Evolutionary conservation across 2,113 vertebrate genomes (phyloP), one percentile per base, ranked within the genome.

Genomic region (Uropsilus gracilis): DNA sequence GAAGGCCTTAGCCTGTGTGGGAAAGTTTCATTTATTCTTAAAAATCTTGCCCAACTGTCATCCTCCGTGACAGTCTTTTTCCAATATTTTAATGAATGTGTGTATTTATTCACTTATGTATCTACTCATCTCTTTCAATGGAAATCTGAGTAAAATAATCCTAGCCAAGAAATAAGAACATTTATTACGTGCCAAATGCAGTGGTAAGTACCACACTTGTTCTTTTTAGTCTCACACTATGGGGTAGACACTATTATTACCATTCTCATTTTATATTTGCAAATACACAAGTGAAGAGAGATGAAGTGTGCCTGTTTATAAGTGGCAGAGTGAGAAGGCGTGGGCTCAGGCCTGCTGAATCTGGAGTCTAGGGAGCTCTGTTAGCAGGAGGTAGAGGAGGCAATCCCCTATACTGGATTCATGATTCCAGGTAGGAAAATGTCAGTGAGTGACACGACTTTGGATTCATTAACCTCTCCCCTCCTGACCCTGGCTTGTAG

Each of bases 141-240:
- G n/a, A 3, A 86, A 48, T 90, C 83, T 95, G 48, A 53, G 53
- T 64, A 71, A 92, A 83, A 86, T 64, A 86, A 94, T 85, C 20
- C 39, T 66, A 75, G 9, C 20, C 37, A 81, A 90, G 66, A 84
- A 73, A 69, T n/a, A 71, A 85, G 18, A 72, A 32, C 17, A 57
- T 11, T 59, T 86, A 39, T 76, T 86, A 22, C 3, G 1, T 66
- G 57, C 30, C 26, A 48, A 63, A 72, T 87, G 61, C 28, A 50
- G 16, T 16, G 14, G 37, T 63, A 87, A 87, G 46, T 30, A 68
- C 4, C 0, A 3, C 30, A 30, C 28, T 77, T 0, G 8, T 55
- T 57, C 8, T 0, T 16, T 50, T 76, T 66, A 72, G 63, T 9
- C 5, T 86, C 34, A 71, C 3, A 10, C 17, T n/a, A 34, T 5